Evolutionary conservation across 2,113 vertebrate genomes (phyloP).

Genomic region (Barbus barbus): DNA sequence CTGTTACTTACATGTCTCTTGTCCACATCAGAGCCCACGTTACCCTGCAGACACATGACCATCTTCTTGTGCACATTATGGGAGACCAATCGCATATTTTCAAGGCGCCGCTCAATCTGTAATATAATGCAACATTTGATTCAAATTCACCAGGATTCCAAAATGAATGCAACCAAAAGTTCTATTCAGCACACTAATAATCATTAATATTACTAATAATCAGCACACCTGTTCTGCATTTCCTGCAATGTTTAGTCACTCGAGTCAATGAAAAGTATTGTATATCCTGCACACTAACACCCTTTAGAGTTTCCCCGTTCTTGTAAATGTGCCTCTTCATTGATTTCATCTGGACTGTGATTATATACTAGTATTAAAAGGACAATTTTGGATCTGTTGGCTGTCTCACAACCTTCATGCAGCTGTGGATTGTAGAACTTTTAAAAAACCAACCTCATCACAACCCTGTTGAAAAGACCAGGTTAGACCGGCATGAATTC

Average conservation of each 20-base stretch:
- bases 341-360: not conserved
- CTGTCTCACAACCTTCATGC: not conserved
- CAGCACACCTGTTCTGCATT: not conserved
- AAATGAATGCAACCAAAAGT: not conserved
- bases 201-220: too few species aligned
- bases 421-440: too few species aligned
- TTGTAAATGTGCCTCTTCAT: not conserved
- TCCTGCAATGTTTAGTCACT: not conserved
- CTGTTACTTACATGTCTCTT: slow-evolving; percentile 84
- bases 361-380: not conserved
- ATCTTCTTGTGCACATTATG: slow-evolving; percentile 90
- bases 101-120: slow-evolving; percentile 87
- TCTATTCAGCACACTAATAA: not conserved
- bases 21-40: slow-evolving; percentile 85
- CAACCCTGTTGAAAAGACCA: too few species aligned
- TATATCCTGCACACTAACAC: not conserved
- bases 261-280: not conserved
- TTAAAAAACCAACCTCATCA: too few species aligned
- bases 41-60: slow-evolving; percentile 86
- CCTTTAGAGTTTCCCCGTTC: not conserved
- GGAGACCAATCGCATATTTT: slow-evolving; percentile 84
- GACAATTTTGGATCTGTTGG: not conserved
- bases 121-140: not conserved
- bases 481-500: too few species aligned
- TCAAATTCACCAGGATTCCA: not conserved